Evolutionary conservation across 2,888 invertebrate genomes (phyloP).

Genomic region (Leptinotarsa juncta): DNA sequence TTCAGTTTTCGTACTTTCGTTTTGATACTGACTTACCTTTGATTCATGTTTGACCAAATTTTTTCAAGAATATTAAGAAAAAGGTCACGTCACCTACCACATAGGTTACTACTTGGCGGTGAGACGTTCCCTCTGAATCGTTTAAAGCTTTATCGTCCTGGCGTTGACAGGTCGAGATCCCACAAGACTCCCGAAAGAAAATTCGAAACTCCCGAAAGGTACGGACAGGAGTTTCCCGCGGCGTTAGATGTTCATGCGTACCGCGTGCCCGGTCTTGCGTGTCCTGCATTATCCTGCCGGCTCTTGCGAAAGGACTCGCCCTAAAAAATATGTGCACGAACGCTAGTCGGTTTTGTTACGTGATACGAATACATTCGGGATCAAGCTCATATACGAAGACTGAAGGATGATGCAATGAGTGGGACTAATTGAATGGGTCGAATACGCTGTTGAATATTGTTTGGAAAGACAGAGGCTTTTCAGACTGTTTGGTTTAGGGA

Average conservation of each 20-base stretch:
- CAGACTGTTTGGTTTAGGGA: not conserved
- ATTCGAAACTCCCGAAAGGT: constrained; percentile 26
- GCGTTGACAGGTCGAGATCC: constrained; percentile 44
- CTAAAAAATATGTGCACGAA: constrained; percentile 43
- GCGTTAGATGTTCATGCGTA: constrained; percentile 51
- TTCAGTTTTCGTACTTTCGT: too few species aligned
- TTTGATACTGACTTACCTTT: too few species aligned
- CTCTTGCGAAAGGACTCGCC: constrained; percentile 29
- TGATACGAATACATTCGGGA: constrained; percentile 28
- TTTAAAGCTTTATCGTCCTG: constrained; percentile 36
- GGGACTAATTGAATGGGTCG: constrained; percentile 14
- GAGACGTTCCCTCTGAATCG: constrained; percentile 20
- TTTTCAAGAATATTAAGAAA: not conserved
- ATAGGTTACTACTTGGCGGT: constrained; percentile 26
- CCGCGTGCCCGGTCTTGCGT: constrained; percentile 50
- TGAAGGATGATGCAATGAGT: constrained; percentile 5
- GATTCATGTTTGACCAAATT: too few species aligned
- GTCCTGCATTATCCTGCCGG: constrained; percentile 48
- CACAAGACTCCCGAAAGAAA: constrained; percentile 39
- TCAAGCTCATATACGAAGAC: not conserved
- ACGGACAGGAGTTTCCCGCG: constrained; percentile 48
- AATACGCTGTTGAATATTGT: constrained; percentile 1
- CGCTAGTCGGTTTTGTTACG: constrained; percentile 37
- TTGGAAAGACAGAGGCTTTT: not conserved
- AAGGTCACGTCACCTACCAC: constrained; percentile 25